Conservation (phyloP, 2,797 vertebrate species). For the Falco biarmicus region DNA sequence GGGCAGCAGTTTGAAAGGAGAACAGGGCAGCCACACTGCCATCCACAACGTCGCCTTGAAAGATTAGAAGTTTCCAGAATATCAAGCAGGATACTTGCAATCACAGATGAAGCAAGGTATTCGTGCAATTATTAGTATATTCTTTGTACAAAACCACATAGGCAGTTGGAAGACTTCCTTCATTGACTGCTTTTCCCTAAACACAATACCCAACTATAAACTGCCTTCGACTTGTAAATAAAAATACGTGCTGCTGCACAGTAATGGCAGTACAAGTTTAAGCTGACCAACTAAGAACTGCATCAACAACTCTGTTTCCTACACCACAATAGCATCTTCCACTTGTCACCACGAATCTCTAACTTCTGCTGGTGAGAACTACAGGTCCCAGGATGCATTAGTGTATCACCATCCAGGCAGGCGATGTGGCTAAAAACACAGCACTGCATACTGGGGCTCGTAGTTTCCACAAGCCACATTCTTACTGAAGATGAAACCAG, state of each 20-base stretch:
- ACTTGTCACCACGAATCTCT: neutral
- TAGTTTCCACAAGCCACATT: slow-evolving; percentile 48
- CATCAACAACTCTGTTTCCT: accelerated
- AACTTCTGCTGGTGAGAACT: slow-evolving; percentile 51
- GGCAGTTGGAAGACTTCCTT: neutral
- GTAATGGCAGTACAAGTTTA: neutral
- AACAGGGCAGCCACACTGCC: neutral
- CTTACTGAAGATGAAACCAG: slow-evolving; percentile 31
- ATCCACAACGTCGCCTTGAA: neutral
- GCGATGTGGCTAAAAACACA: neutral
- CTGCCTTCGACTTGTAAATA: neutral
- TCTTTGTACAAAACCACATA: neutral
- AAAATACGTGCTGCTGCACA: neutral
- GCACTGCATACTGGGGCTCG: slow-evolving; percentile 66
- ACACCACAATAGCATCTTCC: slow-evolving; percentile 16
- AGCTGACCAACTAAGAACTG: neutral
- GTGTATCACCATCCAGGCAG: neutral
- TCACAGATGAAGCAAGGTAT: neutral
- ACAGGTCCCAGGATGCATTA: slow-evolving; percentile 73
- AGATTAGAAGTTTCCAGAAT: neutral
- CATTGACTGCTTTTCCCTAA: neutral
- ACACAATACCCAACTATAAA: neutral
- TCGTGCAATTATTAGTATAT: neutral
- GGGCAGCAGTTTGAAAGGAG: neutral
- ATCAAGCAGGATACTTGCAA: neutral